phyloP scores from a whole-genome alignment of 2,888 invertebrate genomes.

The Gibbula magus region DNA sequence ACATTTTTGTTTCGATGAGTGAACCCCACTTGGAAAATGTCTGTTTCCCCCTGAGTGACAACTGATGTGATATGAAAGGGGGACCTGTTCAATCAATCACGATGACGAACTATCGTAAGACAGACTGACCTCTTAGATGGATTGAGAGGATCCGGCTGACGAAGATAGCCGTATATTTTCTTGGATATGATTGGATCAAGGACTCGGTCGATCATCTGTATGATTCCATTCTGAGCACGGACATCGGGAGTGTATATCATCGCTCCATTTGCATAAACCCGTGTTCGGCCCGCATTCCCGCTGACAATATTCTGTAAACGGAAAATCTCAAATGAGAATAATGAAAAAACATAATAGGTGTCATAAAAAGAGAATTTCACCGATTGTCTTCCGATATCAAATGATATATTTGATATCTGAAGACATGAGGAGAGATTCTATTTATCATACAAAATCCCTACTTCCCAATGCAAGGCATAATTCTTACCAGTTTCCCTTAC shows the following conservation, averaged over 20 bases:
- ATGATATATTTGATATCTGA: no score
- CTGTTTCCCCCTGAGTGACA: no score
- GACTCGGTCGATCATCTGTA: slow-evolving; percentile 93
- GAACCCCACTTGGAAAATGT: no score
- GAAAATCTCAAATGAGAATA: neutral
- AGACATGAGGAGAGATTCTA: no score
- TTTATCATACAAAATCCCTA: no score
- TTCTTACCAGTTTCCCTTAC: no score
- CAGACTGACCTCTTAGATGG: neutral
- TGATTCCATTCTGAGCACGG: slow-evolving; percentile 84
- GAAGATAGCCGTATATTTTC: slow-evolving; percentile 16
- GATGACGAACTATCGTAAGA: neutral
- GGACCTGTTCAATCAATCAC: neutral
- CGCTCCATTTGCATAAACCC: slow-evolving; percentile 55
- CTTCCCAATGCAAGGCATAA: no score
- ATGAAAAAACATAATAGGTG: neutral
- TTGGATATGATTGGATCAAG: slow-evolving; percentile 73
- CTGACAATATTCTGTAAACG: slow-evolving; percentile 36
- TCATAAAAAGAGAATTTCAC: no score
- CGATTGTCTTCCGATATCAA: no score
- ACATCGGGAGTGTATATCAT: slow-evolving; percentile 48
- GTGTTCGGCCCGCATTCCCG: slow-evolving; percentile 44
- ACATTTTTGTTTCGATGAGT: no score
- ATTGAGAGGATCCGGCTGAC: neutral
- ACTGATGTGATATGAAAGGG: no score